Base-by-base conservation (phyloP, 37 sponge, comb jelly and placozoan species). In the Spongia lamella region DNA sequence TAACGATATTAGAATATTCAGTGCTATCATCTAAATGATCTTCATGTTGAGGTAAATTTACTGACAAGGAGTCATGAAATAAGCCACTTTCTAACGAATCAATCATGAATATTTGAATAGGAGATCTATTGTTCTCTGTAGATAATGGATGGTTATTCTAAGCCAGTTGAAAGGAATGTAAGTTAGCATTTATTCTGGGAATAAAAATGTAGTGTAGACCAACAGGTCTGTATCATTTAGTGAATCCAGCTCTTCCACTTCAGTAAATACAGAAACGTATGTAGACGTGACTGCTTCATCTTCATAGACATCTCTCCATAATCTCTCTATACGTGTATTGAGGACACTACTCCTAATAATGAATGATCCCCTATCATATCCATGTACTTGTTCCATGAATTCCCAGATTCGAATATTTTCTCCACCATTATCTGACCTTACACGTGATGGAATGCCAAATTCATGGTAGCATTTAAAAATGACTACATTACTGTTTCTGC, bases 221-320 rank as follows among this genome's bases (percentile, higher is more conserved):
- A 56, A 56, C 21, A 56, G 57, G 57, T 56, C 57, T 26, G 6
- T 25, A 56, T 56, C 57, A 56, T 56, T 56, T 25, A 56, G 3
- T 56, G 57, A 26, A 56, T 5, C 57, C 7, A 56, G 53, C 53
- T 51, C 53, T 16, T 51, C 57, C 3, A 56, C 24, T 25, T 56
- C 57, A 56, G 57, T 56, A 5, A 56, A 56, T 21, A 56, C 7
- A 56, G 3, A 6, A 56, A 56, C 6, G 7, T 56, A 56, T 3
- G 57, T 56, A 7, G 57, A 56, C 25, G 57, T 26, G 3, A 56
- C 57, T 26, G 57, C n/a, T n/a, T n/a, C n/a, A n/a, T n/a, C 57
- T 56, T 3, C 6, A 26, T 56, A 56, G 57, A 56, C 57, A 56
- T 56, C 57, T 6, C 57, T 56, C 57, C 57, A 56, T 56, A 56